Base-by-base conservation (phyloP, 2,113 vertebrate genomes). In the Athene noctua region DNA sequence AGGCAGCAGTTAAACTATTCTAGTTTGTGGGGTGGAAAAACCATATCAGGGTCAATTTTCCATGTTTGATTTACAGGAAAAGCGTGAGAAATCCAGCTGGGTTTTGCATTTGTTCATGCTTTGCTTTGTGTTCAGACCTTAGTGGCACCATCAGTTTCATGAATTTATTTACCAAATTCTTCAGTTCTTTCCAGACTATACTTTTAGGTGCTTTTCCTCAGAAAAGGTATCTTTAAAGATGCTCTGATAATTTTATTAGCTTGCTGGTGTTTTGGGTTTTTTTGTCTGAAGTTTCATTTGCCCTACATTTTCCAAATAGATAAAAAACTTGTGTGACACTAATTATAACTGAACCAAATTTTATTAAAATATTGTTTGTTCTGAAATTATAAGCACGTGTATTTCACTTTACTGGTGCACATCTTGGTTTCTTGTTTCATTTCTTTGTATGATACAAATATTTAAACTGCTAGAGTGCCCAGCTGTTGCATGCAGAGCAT, bases 311-410 rank as follows among this genome's bases (percentile, higher is more conserved):
- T 85, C 54, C 62, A 91, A 54, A 61, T 4, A 25, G 52, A 68
- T 10, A 85, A 61, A 91, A 96, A 91, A 54, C 11, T 54, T 83
- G 12, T 11, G 15, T 80, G 22, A 86, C 18, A 86, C 62, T 77
- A 83, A 91, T 63, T 58, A 74, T 23, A 89, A 68, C 49, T n/a
- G 49, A 89, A 82, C 7, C 3, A 72, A 79, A 88, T 65, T 68
- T 93, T 89, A 91, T 90, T 91, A 82, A 75, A 88, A 52, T 85
- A 61, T 68, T 94, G 61, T 84, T 96, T 94, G 80, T 49, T 85
- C 62, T 93, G 27, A 46, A 90, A 34, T 80, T 77, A 85, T 17
- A 17, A 80, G 30, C 9, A 13, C 21, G 49, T 7, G 10, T 6
- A 58, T 96, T 95, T 94, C 14, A 82, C 96, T 96, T 82, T 71